These are phyloP conservation scores for Microplitis mediator DNA, from an alignment of 1,140 invertebrate genomes.

Conservation along the genomic window DNA sequence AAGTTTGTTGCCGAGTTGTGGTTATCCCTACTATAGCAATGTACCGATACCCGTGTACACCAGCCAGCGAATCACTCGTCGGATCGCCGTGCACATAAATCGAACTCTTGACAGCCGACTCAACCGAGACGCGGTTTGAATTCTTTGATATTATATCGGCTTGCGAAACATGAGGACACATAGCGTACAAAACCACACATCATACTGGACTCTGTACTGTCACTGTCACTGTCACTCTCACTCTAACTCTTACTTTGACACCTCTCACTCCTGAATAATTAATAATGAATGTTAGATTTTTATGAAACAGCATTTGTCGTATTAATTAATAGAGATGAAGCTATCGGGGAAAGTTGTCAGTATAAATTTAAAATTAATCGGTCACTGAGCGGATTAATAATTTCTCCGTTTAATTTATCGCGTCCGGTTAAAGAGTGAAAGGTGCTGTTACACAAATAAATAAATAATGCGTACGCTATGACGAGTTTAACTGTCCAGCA, in stretches of 20 bases:
- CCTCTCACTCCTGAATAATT: no score
- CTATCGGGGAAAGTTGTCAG: conserved; percentile 48
- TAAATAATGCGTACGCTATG: neutral
- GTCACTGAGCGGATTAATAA: conserved; percentile 38
- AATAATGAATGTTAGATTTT: no score
- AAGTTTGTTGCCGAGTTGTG: conserved; percentile 26
- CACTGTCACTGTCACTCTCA: neutral
- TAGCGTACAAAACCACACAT: neutral
- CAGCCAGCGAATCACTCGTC: conserved; percentile 33
- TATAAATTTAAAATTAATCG: conserved; percentile 40
- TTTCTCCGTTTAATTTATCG: conserved; percentile 55
- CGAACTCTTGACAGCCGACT: conserved; percentile 36
- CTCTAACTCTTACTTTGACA: no score
- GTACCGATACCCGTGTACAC: neutral
- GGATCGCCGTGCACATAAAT: conserved; percentile 36
- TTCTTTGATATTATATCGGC: conserved; percentile 15
- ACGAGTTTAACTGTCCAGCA: neutral
- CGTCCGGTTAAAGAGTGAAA: conserved; percentile 51
- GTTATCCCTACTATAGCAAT: conserved; percentile 6
- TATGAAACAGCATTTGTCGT: no score
- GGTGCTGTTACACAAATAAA: conserved; percentile 32
- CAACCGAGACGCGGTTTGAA: conserved; percentile 29
- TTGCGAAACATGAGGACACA: conserved; percentile 17
- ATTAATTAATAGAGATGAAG: conserved; percentile 37
- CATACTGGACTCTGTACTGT: neutral